phyloP scores from a whole-genome alignment of 2,797 vertebrate genomes.

The Mus spretus region DNA sequence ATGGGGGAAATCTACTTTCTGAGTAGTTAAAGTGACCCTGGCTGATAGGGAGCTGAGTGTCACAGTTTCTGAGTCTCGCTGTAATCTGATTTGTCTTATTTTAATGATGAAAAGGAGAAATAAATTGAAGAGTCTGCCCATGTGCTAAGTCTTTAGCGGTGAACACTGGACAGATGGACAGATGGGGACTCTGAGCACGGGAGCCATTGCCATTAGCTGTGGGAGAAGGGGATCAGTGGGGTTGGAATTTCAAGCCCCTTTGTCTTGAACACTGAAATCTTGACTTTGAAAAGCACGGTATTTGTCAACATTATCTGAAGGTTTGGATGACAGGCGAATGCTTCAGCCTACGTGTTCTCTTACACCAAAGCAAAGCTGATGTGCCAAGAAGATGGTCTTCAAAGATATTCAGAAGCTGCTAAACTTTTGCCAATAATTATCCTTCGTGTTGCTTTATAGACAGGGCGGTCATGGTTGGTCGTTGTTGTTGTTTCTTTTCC shows the following conservation, averaged over 20 bases:
- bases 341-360: conserved; percentile 90
- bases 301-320: conserved; percentile 89
- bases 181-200: too few relatives aligned
- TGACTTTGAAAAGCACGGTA: conserved; percentile 85
- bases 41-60: conserved; percentile 70
- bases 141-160: background rate
- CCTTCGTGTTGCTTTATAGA: conserved; percentile 85
- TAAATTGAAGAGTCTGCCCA: conserved; percentile 1
- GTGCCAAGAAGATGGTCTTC: conserved; percentile 87
- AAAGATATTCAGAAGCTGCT: conserved; percentile 86
- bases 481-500: conserved; percentile 52
- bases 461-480: conserved; percentile 73
- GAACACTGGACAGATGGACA: background rate
- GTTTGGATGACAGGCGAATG: conserved; percentile 85
- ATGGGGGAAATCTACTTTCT: conserved; percentile 70
- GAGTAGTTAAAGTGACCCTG: conserved; percentile 79
- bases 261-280: conserved; percentile 76
- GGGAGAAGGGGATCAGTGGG: background rate
- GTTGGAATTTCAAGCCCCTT: conserved; percentile 75
- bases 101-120: conserved; percentile 66
- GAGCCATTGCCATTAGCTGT: background rate
- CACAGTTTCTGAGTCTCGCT: conserved; percentile 62
- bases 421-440: conserved; percentile 89
- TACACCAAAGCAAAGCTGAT: conserved; percentile 88
- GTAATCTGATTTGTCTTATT: conserved; percentile 71